Percentiles rank a stretch among this genome's conserved stretches.
Conservation (phyloP, 1,140 invertebrate genomes). For the Camponotus floridanus region DNA sequence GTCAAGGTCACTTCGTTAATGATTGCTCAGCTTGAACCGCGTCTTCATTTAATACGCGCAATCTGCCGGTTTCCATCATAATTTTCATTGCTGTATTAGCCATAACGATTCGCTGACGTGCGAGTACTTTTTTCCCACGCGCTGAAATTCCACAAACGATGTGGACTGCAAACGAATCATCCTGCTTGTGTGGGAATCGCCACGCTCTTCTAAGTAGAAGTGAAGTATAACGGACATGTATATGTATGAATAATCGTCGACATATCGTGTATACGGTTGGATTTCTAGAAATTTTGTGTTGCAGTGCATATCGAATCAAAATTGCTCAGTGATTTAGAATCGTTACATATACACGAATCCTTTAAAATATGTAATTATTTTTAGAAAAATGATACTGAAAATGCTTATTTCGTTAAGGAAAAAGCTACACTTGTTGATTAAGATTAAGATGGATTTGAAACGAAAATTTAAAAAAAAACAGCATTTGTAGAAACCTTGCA, state of each 20-base stretch:
- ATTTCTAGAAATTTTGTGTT: not conserved
- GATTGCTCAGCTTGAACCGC: not conserved
- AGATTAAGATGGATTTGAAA: not conserved
- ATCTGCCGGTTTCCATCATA: conserved; percentile 7
- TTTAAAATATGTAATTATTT: not conserved
- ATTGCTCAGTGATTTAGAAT: conserved; percentile 1
- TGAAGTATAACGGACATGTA: conserved; percentile 23
- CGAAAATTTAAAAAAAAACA: conserved; percentile 39
- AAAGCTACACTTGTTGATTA: not conserved
- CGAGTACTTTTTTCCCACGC: conserved; percentile 68
- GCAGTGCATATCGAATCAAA: not conserved
- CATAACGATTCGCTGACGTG: conserved; percentile 39
- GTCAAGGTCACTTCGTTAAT: conserved; percentile 53
- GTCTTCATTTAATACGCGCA: conserved; percentile 29
- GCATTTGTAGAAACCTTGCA: conserved; percentile 21
- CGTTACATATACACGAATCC: not conserved
- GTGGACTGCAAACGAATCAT: conserved; percentile 49
- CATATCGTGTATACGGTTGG: not conserved
- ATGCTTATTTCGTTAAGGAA: not conserved
- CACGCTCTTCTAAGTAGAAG: not conserved
- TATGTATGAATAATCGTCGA: not conserved
- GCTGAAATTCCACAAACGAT: conserved; percentile 52
- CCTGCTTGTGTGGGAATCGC: conserved; percentile 52
- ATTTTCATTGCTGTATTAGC: conserved; percentile 54
- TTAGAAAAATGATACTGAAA: not conserved